Base-by-base conservation (phyloP, 2,797 vertebrate species). In the Channallabes apus region DNA sequence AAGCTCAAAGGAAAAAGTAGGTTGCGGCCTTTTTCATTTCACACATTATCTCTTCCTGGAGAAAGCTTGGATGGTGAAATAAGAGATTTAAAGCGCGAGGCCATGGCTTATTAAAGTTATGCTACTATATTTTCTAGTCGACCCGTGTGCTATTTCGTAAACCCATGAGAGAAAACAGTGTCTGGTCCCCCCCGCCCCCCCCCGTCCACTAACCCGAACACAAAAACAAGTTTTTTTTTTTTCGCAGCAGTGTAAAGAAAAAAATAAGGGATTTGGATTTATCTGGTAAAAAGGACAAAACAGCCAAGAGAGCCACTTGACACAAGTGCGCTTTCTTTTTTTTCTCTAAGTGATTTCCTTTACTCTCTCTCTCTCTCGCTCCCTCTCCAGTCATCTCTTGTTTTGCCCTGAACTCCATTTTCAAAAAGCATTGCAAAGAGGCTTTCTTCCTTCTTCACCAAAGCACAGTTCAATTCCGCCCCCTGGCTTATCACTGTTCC, bases 41-140 rank as follows among this genome's bases (percentile, higher is more conserved):
- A 9, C 56, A 62, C 68, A 62, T 58, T 29, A 75, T 76, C 46
- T 71, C 71, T 76, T 32, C 80, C n/a, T 54, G 73, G 61, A 81
- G 80, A 86, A 46, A 80, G 83, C 82, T 73, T 69, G 84, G 82
- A 79, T 62, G 9, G 32, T 82, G 78, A 82, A 82, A 69, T 38
- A 69, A 76, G 62, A 75, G 72, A 87, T 83, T 87, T 87, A 62
- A 85, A 87, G 82, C 58, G 83, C 85, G 73, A 85, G 86, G 87
- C 77, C 86, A 85, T 68, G 83, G 88, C 68, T 91, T 87, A 91
- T 92, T 91, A 86, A 85, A 90, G 82, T 85, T 87, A 91, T 85
- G 88, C 88, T 73, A 61, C 24, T 14, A 80, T 64, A 82, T 88
- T 88, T 91, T 91, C 85, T 83, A 87, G 68, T 86, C 89, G 67